A percentile compares a stretch with the other conserved stretches of the same genome.
phyloP scores from a whole-genome alignment of 2,113 vertebrate species.

The Garra rufa region DNA sequence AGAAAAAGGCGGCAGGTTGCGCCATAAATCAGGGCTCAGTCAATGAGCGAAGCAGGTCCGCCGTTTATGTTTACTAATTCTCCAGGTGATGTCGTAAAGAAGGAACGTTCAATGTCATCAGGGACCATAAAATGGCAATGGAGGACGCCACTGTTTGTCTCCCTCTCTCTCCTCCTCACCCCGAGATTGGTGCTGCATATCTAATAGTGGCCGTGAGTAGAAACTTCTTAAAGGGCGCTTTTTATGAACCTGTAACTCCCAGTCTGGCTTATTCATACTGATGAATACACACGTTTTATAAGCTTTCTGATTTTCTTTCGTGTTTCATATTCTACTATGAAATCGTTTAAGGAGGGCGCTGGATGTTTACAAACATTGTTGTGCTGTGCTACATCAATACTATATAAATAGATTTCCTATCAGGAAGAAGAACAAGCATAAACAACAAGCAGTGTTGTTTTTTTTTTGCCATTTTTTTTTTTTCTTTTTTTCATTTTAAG shows the following conservation, averaged over 20 bases:
- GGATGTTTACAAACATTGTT: conserved; percentile 4
- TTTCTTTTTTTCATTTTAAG: too few relatives aligned
- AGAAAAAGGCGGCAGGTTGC: conserved; percentile 43
- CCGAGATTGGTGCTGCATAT: conserved; percentile 44
- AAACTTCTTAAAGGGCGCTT: conserved; percentile 32
- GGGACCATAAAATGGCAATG: conserved; percentile 43
- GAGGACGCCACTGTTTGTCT: conserved; percentile 18
- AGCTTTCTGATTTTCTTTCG: conserved; percentile 14
- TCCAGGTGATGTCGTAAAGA: conserved; percentile 59
- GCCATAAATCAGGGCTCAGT: conserved; percentile 52
- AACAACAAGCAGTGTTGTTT: too few relatives aligned
- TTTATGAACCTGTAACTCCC: conserved; percentile 51
- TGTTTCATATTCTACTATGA: conserved; percentile 12
- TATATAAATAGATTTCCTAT: background rate
- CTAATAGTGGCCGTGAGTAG: conserved; percentile 48
- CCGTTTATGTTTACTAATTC: conserved; percentile 59
- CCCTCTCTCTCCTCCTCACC: conserved; percentile 13
- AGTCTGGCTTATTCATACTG: conserved; percentile 37
- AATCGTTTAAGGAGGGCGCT: background rate
- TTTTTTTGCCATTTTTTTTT: too few relatives aligned
- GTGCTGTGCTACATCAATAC: background rate
- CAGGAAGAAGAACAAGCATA: background rate
- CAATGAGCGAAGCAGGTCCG: conserved; percentile 41
- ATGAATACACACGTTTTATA: conserved; percentile 37
- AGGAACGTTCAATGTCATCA: conserved; percentile 53